Conservation (phyloP, 2,888 invertebrate genomes). For the Eristalis tenax region DNA sequence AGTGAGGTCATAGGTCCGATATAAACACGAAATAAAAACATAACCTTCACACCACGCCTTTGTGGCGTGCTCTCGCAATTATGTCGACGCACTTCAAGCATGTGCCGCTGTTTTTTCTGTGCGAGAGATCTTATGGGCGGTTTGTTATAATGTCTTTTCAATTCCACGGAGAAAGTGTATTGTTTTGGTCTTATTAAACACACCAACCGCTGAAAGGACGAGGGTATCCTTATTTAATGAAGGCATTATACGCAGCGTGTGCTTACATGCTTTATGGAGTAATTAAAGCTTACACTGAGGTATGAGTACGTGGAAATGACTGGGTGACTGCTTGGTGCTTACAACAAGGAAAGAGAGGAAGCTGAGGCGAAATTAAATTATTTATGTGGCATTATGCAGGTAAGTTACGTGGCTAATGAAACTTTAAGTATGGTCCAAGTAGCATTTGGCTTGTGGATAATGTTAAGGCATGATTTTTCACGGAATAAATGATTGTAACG, state of each 20-base stretch:
- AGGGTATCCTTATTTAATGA: conserved; percentile 37
- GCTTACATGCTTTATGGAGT: not conserved
- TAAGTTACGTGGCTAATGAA: not conserved
- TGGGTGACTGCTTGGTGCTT: not conserved
- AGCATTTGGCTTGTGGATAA: not conserved
- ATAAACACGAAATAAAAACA: conserved; percentile 35
- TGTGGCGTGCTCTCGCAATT: not conserved
- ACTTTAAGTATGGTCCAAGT: not conserved
- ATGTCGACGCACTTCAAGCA: conserved; percentile 3
- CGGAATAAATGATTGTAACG: not conserved
- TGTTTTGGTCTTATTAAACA: conserved; percentile 47
- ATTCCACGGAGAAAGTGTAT: conserved; percentile 31
- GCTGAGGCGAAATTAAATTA: not conserved
- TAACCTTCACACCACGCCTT: conserved; percentile 10
- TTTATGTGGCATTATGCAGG: not conserved
- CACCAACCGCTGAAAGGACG: not conserved
- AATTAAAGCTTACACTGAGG: not conserved
- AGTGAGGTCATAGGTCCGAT: conserved; percentile 28
- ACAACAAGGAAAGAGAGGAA: not conserved
- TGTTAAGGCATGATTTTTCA: not conserved
- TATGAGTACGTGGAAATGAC: not conserved
- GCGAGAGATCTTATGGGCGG: conserved; percentile 20
- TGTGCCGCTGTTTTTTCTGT: not conserved
- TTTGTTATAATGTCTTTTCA: conserved; percentile 44
- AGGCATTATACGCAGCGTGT: conserved; percentile 10